Evolutionary conservation across 2,797 vertebrate species (phyloP).

Genomic region (Dermochelys coriacea): DNA sequence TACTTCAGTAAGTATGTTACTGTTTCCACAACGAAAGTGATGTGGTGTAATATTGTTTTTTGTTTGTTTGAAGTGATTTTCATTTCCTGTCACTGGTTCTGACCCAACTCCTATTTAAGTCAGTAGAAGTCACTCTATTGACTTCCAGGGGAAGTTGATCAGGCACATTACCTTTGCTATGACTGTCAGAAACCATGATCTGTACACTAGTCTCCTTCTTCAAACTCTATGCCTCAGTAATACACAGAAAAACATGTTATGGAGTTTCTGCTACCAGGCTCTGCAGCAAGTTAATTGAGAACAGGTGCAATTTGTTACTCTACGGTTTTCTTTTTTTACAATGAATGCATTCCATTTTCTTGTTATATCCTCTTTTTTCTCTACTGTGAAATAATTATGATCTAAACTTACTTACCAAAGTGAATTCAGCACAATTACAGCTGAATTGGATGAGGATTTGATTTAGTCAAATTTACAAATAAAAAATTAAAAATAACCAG

Average conservation of each 20-base stretch:
- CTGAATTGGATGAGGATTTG: not conserved
- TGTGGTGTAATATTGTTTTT: not conserved
- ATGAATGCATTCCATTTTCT: not conserved
- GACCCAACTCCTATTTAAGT: not conserved
- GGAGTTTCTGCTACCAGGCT: not conserved
- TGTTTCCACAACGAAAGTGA: rapidly evolving
- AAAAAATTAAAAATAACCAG: not conserved
- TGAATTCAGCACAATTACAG: not conserved
- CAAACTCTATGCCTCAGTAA: not conserved
- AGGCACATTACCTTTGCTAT: not conserved
- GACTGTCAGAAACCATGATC: not conserved
- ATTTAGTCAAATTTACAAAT: slow-evolving; percentile 21
- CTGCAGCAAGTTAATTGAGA: not conserved
- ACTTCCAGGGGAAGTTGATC: not conserved
- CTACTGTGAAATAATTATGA: not conserved
- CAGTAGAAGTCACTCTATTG: not conserved
- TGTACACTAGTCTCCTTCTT: not conserved
- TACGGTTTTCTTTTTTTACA: not conserved
- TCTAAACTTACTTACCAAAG: not conserved
- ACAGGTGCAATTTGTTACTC: not conserved
- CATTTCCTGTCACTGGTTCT: not conserved
- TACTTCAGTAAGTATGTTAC: not conserved
- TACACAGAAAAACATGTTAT: not conserved
- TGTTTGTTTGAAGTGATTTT: not conserved
- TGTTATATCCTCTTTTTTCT: not conserved